Evolutionary conservation across 2,797 vertebrate species (phyloP).

Genomic region (Tiaroga cobitis): DNA sequence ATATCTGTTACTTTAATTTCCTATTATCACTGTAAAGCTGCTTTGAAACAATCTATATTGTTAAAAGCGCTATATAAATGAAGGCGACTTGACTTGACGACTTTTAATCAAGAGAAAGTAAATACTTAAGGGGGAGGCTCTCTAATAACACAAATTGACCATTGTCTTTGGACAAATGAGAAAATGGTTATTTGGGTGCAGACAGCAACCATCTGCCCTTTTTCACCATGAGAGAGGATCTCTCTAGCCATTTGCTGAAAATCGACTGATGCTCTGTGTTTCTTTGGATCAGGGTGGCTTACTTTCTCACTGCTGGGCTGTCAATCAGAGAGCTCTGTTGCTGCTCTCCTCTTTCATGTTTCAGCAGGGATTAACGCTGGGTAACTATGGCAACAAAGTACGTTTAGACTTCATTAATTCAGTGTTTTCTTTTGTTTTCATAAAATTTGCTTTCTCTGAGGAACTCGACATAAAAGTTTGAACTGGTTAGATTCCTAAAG

Average conservation of each 20-base stretch:
- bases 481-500: background rate
- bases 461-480: background rate
- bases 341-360: constrained; percentile 61
- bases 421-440: constrained; percentile 58
- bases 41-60: too few species aligned
- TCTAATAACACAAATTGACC: constrained; percentile 30
- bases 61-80: too few species aligned
- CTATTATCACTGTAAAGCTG: too few species aligned
- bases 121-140: constrained; percentile 50
- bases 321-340: constrained; percentile 62
- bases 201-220: constrained; percentile 30
- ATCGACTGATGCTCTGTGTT: constrained; percentile 31
- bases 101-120: constrained; percentile 49
- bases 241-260: constrained; percentile 20
- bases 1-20: too few species aligned
- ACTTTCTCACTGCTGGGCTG: constrained; percentile 55
- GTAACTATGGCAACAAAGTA: constrained; percentile 77
- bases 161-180: constrained; percentile 56
- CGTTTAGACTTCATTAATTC: constrained; percentile 70
- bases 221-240: constrained; percentile 27
- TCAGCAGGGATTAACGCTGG: constrained; percentile 66
- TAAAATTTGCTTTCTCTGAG: constrained; percentile 65
- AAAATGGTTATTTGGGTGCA: constrained; percentile 34
- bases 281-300: constrained; percentile 30
- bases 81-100: too few species aligned